Evolutionary conservation across 2,113 vertebrate species (phyloP), one percentile per base, ranked within the genome.

Genomic region (Furnarius figulus): DNA sequence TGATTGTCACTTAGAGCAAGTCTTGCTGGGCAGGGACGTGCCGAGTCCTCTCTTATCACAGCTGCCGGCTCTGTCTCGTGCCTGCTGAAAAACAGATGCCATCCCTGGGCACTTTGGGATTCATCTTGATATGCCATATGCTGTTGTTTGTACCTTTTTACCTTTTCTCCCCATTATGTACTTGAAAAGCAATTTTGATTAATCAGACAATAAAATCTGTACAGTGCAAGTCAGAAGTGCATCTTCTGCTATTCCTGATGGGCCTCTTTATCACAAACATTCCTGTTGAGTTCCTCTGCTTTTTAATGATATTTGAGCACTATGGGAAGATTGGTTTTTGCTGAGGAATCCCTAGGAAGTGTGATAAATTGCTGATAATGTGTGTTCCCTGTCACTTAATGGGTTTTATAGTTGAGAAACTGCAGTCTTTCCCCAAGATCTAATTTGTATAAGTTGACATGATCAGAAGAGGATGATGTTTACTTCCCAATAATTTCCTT

Each of bases 281-380:
- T 68, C 52, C 77, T 78, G 53, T 79, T 79, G 66, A 58, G 62
- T 81, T 65, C 81, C 62, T 93, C 31, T 44, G 22, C 62, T 87
- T 89, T 40, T 61, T 61, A 95, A 75, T 87, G 74, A 49, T 44
- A 35, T 62, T 93, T 75, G 44, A 75, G 79, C 67, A 70, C 25
- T 73, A 9, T 50, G 23, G 28, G 46, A 83, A 56, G 78, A 70
- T 87, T 63, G 76, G 10, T 0, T 39, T 94, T 77, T 84, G 24
- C 27, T 70, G 86, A 90, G 55, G 39, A 88, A 67, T 96, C 72
- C 88, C 83, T 80, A 30, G 88, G 82, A 92, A 88, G 37, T 77
- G 37, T 39, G 55, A 47, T 92, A 73, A 94, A 95, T 93, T 19
- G 17, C 50, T 86, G 58, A 31, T 88, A 83, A 82, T 86, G 63